phyloP scores from a whole-genome alignment of 1,140 invertebrate species.

The Drosophila azteca region DNA sequence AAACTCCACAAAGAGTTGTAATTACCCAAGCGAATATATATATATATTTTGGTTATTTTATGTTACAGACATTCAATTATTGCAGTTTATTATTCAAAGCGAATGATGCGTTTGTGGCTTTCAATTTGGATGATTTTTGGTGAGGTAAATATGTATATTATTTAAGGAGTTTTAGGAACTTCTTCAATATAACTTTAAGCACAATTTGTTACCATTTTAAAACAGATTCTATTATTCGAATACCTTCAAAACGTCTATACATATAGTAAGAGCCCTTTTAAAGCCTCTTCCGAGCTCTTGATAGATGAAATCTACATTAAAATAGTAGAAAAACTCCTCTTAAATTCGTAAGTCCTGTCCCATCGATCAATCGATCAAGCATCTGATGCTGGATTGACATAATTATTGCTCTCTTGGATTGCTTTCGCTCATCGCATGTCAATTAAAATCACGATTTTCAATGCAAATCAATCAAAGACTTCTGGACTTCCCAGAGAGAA shows the following conservation, averaged over 20 bases:
- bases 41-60: background rate
- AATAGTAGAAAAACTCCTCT: no score
- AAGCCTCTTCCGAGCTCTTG: no score
- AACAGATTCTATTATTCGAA: no score
- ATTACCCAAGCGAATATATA: conserved; percentile 3
- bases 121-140: no score
- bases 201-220: no score
- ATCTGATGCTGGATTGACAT: conserved; percentile 56
- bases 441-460: conserved; percentile 67
- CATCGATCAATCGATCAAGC: conserved; percentile 56
- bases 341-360: background rate
- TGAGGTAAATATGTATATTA: no score
- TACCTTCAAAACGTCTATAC: no score
- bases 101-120: conserved; percentile 2
- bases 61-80: conserved; percentile 46
- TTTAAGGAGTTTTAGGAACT: no score
- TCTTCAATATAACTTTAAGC: no score
- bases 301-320: no score
- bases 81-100: conserved; percentile 42
- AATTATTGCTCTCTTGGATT: conserved; percentile 64
- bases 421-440: conserved; percentile 49
- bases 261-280: no score
- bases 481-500: conserved; percentile 32
- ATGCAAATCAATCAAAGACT: conserved; percentile 81
- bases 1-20: conserved; percentile 56